phyloP scores from a whole-genome alignment of 1,140 invertebrate species.

The Anoplolepis gracilipes region DNA sequence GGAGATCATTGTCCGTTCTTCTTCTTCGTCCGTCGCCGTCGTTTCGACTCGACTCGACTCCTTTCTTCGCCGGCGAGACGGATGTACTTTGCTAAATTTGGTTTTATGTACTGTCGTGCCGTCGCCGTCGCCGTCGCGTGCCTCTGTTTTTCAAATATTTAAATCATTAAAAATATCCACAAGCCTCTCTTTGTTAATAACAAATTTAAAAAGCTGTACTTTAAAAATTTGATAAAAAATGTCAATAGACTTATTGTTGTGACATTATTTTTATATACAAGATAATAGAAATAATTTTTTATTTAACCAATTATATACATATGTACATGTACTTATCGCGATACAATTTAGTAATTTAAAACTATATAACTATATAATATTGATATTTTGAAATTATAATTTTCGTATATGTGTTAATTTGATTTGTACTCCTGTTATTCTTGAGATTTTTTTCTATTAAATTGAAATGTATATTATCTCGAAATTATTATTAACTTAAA shows the following conservation, averaged over 20 bases:
- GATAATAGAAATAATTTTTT: background rate
- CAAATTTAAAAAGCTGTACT: background rate
- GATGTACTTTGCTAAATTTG: constrained; percentile 18
- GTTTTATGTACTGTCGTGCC: background rate
- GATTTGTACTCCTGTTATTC: background rate
- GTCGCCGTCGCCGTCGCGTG: constrained; percentile 8
- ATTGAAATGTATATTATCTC: constrained; percentile 5
- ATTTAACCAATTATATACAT: constrained; percentile 10
- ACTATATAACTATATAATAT: background rate
- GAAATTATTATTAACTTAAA: background rate
- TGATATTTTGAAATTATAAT: background rate
- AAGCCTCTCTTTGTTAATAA: background rate
- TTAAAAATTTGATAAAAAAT: background rate
- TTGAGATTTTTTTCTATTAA: background rate
- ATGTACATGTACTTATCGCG: background rate
- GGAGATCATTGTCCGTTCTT: constrained; percentile 73
- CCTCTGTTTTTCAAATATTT: background rate
- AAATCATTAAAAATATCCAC: background rate
- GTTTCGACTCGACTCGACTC: no score
- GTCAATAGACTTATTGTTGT: background rate
- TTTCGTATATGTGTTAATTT: background rate
- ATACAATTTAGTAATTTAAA: background rate
- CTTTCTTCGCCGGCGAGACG: constrained; percentile 33
- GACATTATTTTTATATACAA: background rate
- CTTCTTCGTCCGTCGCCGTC: constrained; percentile 41